Evolutionary conservation across 92 coral and sea anemone species (phyloP).

Genomic region (Epizoanthus fatuus): DNA sequence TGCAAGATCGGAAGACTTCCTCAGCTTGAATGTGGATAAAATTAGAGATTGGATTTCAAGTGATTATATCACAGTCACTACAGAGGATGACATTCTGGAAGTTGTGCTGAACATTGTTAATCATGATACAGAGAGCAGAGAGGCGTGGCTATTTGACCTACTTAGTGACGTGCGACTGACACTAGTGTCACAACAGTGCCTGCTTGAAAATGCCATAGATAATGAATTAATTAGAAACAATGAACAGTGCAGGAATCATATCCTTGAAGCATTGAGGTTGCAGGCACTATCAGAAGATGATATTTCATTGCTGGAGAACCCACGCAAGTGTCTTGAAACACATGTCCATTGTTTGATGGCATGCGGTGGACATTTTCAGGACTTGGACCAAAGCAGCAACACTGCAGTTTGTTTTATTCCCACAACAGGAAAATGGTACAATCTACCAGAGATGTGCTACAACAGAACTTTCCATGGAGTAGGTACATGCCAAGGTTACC

Average conservation of each 20-base stretch:
- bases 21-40: conserved; percentile 74
- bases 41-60: conserved; percentile 84
- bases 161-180: conserved; percentile 77
- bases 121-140: conserved; percentile 68
- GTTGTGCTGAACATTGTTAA: conserved; percentile 83
- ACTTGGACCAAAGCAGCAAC: background rate
- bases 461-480: background rate
- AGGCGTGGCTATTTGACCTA: conserved; percentile 73
- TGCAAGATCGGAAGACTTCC: conserved; percentile 76
- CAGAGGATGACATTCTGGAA: conserved; percentile 81
- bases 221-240: conserved; percentile 68
- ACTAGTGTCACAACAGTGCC: conserved; percentile 73
- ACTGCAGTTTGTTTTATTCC: background rate
- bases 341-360: background rate
- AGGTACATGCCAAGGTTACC: background rate
- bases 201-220: conserved; percentile 66
- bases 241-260: conserved; percentile 56
- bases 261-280: conserved; percentile 52
- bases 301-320: background rate
- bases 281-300: conserved; percentile 45
- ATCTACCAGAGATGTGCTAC: background rate
- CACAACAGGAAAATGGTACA: background rate
- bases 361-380: background rate
- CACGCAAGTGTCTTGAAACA: conserved; percentile 5
- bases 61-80: conserved; percentile 86